Conservation (phyloP, 2,888 invertebrate genomes). For the Sceliomorpha sp. region DNA sequence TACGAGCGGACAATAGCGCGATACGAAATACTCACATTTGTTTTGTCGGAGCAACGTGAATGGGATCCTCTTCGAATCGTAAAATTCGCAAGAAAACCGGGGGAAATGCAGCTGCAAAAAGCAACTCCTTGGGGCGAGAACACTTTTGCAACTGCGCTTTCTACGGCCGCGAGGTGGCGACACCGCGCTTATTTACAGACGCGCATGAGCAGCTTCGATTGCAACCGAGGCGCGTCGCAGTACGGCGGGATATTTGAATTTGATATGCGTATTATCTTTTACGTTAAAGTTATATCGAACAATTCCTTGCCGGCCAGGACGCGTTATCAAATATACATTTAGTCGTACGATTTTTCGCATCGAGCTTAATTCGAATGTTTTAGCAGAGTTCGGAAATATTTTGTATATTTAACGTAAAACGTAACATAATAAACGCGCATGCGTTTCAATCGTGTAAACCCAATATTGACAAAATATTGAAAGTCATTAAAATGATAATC, state of each 20-base stretch:
- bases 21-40: constrained; percentile 32
- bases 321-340: too few relatives aligned
- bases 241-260: neutral
- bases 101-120: constrained; percentile 18
- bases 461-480: too few relatives aligned
- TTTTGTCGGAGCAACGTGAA: constrained; percentile 2
- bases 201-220: constrained; percentile 4
- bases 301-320: too few relatives aligned
- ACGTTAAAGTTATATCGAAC: too few relatives aligned
- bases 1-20: constrained; percentile 2
- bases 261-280: neutral
- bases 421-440: too few relatives aligned
- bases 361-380: too few relatives aligned
- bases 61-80: constrained; percentile 14
- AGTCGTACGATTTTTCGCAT: too few relatives aligned
- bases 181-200: neutral
- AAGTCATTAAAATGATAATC: too few relatives aligned
- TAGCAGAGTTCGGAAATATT: too few relatives aligned
- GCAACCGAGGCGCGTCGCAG: neutral
- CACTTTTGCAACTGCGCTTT: constrained; percentile 8
- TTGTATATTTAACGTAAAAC: too few relatives aligned
- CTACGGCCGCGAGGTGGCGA: constrained; percentile 16
- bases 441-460: too few relatives aligned
- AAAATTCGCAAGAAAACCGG: constrained; percentile 33
- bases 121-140: constrained; percentile 16